Evolutionary conservation across 2,888 invertebrate species (phyloP).

Genomic region (Sycophila texana): DNA sequence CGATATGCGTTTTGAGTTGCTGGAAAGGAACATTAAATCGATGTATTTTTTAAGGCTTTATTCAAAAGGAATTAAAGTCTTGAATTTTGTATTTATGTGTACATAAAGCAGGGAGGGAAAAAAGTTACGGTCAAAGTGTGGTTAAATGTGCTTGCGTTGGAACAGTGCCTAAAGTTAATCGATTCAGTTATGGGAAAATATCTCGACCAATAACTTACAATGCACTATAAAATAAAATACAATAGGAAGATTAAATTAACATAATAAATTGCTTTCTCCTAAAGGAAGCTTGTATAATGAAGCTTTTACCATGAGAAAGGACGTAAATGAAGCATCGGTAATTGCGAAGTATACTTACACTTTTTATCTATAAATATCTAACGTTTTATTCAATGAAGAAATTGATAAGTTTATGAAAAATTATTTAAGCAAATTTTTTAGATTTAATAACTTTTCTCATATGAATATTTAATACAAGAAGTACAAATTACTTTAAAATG

Average conservation of each 20-base stretch:
- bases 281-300: conserved; percentile 22
- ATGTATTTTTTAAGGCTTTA: no score
- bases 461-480: no score
- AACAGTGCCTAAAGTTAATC: conserved; percentile 43
- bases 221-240: conserved; percentile 27
- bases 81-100: neutral
- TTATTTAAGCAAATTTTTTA: no score
- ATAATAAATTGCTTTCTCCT: conserved; percentile 20
- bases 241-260: conserved; percentile 32
- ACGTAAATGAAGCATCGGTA: neutral
- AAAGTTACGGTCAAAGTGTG: neutral
- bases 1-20: no score
- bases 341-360: neutral
- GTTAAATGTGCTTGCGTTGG: conserved; percentile 17
- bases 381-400: no score
- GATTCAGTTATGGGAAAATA: conserved; percentile 34
- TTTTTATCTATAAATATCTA: no score
- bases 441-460: no score
- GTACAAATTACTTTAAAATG: no score
- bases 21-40: no score
- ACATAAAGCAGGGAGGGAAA: neutral
- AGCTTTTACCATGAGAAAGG: conserved; percentile 19
- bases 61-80: neutral
- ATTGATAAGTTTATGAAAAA: no score
- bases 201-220: conserved; percentile 8